Percentiles rank a stretch among this genome's conserved stretches.
These are phyloP conservation scores for Streblospio benedicti DNA, from an alignment of 1,140 invertebrate genomes.

Conservation along the genomic window DNA sequence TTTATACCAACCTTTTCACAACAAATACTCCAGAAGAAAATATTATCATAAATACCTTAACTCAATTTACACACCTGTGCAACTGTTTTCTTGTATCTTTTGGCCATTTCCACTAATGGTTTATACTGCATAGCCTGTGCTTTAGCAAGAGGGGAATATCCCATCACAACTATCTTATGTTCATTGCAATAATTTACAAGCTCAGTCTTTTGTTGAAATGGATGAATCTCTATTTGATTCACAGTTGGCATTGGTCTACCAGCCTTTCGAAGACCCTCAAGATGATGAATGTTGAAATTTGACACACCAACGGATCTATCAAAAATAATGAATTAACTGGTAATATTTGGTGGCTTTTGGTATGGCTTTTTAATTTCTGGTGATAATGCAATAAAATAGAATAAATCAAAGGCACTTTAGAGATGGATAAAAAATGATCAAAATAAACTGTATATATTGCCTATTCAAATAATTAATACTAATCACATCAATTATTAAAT, in stretches of 20 bases:
- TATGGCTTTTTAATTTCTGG: background rate
- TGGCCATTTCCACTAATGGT: conserved; percentile 19
- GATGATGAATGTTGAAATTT: conserved; percentile 34
- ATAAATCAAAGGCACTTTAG: background rate
- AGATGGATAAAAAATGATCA: background rate
- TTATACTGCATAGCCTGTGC: conserved; percentile 25
- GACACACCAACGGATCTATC: conserved; percentile 37
- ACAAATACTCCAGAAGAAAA: too few relatives aligned
- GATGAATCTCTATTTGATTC: conserved; percentile 39
- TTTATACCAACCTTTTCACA: too few relatives aligned
- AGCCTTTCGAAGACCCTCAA: conserved; percentile 26
- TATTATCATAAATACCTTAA: too few relatives aligned
- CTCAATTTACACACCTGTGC: too few relatives aligned
- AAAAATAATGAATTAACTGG: background rate
- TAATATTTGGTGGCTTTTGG: background rate
- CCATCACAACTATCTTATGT: conserved; percentile 31
- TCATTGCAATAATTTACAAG: conserved; percentile 31
- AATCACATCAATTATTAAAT: background rate
- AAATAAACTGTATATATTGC: background rate
- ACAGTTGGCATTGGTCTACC: conserved; percentile 30
- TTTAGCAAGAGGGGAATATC: conserved; percentile 33
- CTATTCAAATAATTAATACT: background rate
- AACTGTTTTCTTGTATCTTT: too few relatives aligned
- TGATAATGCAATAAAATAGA: background rate
- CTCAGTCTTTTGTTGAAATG: conserved; percentile 20